Conservation (phyloP, 2,888 invertebrate species). For the Bimastos eiseni region DNA sequence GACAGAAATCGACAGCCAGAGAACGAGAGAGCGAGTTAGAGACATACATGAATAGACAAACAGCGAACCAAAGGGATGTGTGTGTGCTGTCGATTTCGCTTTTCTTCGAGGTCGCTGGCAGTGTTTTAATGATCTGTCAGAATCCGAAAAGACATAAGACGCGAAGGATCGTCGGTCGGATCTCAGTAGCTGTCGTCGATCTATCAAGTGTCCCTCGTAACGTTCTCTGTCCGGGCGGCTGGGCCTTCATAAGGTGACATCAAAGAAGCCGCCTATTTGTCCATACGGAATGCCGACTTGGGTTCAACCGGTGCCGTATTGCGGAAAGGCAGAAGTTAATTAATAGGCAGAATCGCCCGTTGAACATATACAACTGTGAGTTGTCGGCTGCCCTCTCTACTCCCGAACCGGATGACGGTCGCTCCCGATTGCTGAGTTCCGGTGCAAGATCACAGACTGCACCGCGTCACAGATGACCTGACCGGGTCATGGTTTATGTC, state of each 20-base stretch:
- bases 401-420: neutral
- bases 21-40: too few relatives aligned
- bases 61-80: too few relatives aligned
- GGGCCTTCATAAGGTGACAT: neutral
- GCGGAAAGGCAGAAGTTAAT: neutral
- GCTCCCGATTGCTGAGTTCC: neutral
- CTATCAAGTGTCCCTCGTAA: neutral
- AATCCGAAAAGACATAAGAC: neutral
- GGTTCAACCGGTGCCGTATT: neutral
- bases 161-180: neutral
- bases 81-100: neutral
- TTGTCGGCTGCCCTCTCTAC: neutral
- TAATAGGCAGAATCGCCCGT: neutral
- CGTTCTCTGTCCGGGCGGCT: too few relatives aligned
- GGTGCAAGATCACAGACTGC: neutral
- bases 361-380: neutral
- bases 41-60: too few relatives aligned
- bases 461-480: constrained; percentile 3
- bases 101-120: neutral
- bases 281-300: neutral
- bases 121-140: neutral
- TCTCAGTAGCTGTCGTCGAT: neutral
- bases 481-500: neutral
- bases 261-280: neutral
- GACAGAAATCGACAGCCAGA: too few relatives aligned